phyloP scores from a whole-genome alignment of 2,888 invertebrate species.

The Stictocephala bisonia region DNA sequence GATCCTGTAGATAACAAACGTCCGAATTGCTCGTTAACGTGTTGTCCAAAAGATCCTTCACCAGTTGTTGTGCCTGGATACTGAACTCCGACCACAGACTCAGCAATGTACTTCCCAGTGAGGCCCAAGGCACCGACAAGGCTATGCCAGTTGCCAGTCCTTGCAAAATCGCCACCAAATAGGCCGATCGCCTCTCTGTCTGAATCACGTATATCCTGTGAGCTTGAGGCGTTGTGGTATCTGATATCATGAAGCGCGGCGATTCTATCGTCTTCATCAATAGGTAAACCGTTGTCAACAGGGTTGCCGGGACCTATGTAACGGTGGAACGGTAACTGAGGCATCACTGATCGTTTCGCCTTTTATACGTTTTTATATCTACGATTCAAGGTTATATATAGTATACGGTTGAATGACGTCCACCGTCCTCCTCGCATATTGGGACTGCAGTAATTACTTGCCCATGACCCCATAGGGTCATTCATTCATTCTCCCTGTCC shows the following conservation, averaged over 20 bases:
- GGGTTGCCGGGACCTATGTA: constrained; percentile 36
- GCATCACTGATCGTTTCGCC: no score
- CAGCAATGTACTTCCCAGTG: neutral
- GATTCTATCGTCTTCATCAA: constrained; percentile 39
- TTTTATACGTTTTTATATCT: no score
- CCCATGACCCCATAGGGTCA: no score
- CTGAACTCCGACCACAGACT: constrained; percentile 8
- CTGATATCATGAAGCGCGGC: constrained; percentile 12
- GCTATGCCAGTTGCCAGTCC: constrained; percentile 31
- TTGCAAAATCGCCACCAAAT: constrained; percentile 18
- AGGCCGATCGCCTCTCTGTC: neutral
- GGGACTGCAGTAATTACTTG: no score
- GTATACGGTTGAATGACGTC: no score
- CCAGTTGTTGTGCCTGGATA: constrained; percentile 29
- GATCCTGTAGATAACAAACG: no score
- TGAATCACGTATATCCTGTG: constrained; percentile 21
- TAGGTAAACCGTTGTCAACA: constrained; percentile 10
- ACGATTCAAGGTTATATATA: no score
- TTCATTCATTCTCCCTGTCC: no score
- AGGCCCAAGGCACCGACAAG: constrained; percentile 17
- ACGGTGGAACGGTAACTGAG: no score
- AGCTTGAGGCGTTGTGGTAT: neutral
- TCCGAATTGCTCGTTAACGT: no score
- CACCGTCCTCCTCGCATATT: no score
- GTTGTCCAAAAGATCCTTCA: no score